Percentiles rank a stretch among this genome's conserved stretches.
phyloP scores from a whole-genome alignment of 2,888 invertebrate genomes.

The Mactromeris polynyma region DNA sequence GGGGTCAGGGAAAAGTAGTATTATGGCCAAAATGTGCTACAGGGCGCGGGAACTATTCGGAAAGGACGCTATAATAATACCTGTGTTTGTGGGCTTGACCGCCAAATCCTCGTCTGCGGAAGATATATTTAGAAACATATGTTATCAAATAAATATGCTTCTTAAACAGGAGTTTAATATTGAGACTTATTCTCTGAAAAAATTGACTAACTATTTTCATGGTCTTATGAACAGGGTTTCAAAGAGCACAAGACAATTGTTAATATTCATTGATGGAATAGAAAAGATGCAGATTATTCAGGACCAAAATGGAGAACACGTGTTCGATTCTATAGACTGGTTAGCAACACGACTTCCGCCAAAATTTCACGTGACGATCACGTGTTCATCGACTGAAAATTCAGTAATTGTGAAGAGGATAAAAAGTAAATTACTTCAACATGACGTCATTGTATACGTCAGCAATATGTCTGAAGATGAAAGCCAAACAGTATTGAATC shows the following conservation, averaged over 20 bases:
- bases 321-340: slow-evolving; percentile 75
- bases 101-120: slow-evolving; percentile 56
- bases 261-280: slow-evolving; percentile 71
- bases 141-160: slow-evolving; percentile 67
- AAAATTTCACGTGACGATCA: slow-evolving; percentile 77
- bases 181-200: slow-evolving; percentile 63
- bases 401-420: slow-evolving; percentile 48
- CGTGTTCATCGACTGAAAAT: slow-evolving; percentile 64
- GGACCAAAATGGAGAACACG: slow-evolving; percentile 41
- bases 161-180: slow-evolving; percentile 71
- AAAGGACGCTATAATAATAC: slow-evolving; percentile 67
- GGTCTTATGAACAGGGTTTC: slow-evolving; percentile 76
- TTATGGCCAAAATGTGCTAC: slow-evolving; percentile 66
- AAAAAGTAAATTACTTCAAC: slow-evolving; percentile 60
- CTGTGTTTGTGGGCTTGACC: slow-evolving; percentile 69
- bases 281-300: slow-evolving; percentile 77
- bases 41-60: slow-evolving; percentile 69
- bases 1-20: slow-evolving; percentile 64
- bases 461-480: slow-evolving; percentile 62
- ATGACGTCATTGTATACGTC: slow-evolving; percentile 62
- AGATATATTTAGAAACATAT: slow-evolving; percentile 67
- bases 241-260: slow-evolving; percentile 66
- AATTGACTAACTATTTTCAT: slow-evolving; percentile 75
- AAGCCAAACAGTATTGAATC: slow-evolving; percentile 51
- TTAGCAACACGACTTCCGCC: slow-evolving; percentile 74